Conservation (phyloP, 1,140 invertebrate genomes). For the Amphibalanus amphitrite region DNA sequence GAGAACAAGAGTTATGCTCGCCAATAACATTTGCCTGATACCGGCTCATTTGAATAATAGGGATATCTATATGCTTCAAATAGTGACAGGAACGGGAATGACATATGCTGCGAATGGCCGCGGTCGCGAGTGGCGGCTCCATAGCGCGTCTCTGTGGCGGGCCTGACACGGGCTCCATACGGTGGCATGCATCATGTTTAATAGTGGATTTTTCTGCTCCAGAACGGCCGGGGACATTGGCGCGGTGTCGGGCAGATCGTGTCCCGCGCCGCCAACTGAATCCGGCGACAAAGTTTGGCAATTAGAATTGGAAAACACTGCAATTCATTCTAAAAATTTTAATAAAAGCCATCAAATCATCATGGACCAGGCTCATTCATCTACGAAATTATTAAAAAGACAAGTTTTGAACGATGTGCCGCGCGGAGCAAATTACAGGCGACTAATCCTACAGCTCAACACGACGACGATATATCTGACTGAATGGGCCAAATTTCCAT, state of each 20-base stretch:
- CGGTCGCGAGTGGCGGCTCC: background rate
- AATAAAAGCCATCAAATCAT: background rate
- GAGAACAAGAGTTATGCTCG: background rate
- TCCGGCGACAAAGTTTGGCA: background rate
- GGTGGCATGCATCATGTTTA: background rate
- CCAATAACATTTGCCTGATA: background rate
- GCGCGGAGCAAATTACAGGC: background rate
- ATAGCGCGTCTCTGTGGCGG: background rate
- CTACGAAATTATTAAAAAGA: background rate
- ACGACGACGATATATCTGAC: background rate
- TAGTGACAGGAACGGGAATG: background rate
- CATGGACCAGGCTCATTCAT: background rate
- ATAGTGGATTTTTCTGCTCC: background rate
- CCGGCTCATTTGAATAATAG: background rate
- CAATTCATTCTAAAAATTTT: conserved; percentile 1
- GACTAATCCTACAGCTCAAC: background rate
- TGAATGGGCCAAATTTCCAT: background rate
- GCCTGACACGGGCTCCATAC: background rate
- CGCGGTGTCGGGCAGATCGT: background rate
- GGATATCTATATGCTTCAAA: conserved; percentile 2
- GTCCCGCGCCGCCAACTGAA: background rate
- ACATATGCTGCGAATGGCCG: background rate
- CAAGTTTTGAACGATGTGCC: background rate
- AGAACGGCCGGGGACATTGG: background rate
- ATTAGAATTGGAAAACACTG: conserved; percentile 2